phyloP scores from a whole-genome alignment of 1,140 invertebrate genomes.

The Hylaeus volcanicus region DNA sequence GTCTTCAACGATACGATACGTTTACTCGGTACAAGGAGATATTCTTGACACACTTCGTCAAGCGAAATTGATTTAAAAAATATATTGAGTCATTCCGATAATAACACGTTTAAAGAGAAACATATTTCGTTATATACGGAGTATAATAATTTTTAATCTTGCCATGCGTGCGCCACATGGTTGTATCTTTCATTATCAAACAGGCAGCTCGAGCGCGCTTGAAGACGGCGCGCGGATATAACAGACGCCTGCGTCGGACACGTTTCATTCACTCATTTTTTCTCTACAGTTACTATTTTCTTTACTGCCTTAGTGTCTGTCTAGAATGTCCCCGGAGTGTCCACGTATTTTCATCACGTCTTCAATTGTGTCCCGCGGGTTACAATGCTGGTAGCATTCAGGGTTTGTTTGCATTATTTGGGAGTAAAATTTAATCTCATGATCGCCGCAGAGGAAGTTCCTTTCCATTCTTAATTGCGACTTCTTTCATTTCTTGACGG shows the following conservation, averaged over 20 bases:
- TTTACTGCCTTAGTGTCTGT: constrained; percentile 7
- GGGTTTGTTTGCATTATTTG: background rate
- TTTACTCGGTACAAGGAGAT: too few species aligned
- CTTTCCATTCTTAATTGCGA: background rate
- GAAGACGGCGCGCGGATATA: background rate
- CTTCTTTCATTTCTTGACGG: background rate
- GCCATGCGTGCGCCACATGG: too few species aligned
- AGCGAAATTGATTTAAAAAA: background rate
- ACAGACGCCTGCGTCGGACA: background rate
- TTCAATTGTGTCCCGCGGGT: constrained; percentile 3
- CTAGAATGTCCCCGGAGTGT: background rate
- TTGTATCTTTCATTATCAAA: constrained; percentile 1
- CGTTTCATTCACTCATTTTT: constrained; percentile 34
- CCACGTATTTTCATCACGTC: constrained; percentile 21
- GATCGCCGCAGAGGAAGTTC: background rate
- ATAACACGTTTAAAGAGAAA: background rate
- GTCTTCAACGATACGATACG: background rate
- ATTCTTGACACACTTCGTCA: background rate
- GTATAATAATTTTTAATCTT: constrained; percentile 1
- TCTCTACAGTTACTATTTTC: background rate
- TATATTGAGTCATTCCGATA: too few species aligned
- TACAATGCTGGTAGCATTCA: background rate
- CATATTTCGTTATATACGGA: background rate
- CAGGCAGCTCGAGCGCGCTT: background rate
- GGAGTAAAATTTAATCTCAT: background rate